Conservation (phyloP, 2,113 vertebrate genomes). For the Sinosuthora webbiana region DNA sequence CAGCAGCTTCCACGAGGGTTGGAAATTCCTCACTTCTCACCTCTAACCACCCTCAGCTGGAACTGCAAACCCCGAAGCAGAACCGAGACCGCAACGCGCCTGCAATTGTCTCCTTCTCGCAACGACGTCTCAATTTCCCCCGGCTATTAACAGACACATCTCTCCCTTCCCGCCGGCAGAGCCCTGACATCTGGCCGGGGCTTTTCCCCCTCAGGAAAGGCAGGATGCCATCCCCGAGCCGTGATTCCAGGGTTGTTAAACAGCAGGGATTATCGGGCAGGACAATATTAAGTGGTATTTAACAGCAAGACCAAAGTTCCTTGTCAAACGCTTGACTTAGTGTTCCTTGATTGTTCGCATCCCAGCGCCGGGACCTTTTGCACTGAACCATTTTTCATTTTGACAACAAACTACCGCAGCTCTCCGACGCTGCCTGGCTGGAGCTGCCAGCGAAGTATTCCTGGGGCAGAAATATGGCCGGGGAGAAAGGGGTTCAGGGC, state of each 20-base stretch:
- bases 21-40: background rate
- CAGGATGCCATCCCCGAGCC: constrained; percentile 58
- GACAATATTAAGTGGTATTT: constrained; percentile 83
- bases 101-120: background rate
- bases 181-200: constrained; percentile 67
- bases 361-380: constrained; percentile 79
- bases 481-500: constrained; percentile 36
- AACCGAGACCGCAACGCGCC: background rate
- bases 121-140: constrained; percentile 60
- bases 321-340: constrained; percentile 83
- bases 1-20: background rate
- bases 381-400: constrained; percentile 83
- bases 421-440: constrained; percentile 69
- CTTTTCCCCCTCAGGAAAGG: constrained; percentile 57
- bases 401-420: constrained; percentile 80
- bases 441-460: constrained; percentile 79
- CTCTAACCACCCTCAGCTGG: background rate
- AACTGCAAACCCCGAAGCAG: background rate
- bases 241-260: constrained; percentile 70
- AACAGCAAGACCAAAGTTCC: constrained; percentile 81
- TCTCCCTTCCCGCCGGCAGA: constrained; percentile 41
- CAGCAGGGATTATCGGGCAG: constrained; percentile 79
- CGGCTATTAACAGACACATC: constrained; percentile 12
- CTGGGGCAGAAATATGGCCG: constrained; percentile 82
- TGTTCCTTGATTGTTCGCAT: constrained; percentile 77